These are phyloP conservation scores for Argyresthia goedartella DNA, from an alignment of 2,888 invertebrate species.

Conservation along the genomic window DNA sequence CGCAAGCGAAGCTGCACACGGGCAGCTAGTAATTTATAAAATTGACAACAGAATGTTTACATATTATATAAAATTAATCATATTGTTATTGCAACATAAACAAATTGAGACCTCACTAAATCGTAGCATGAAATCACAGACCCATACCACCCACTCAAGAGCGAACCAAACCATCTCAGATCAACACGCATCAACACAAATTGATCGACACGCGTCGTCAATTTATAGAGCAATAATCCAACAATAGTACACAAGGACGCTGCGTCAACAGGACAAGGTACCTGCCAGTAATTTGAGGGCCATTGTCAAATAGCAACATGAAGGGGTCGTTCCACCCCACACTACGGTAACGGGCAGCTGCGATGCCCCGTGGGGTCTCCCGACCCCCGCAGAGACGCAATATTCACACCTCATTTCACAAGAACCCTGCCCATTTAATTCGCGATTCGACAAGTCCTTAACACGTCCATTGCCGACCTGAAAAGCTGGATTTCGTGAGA, in stretches of 20 bases:
- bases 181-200: conserved; percentile 10
- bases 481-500: no score
- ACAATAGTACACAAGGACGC: background rate
- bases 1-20: no score
- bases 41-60: no score
- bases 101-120: background rate
- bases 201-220: conserved; percentile 27
- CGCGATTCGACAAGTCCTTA: conserved; percentile 41
- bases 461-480: no score
- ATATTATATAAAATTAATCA: no score
- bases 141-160: background rate
- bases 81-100: background rate
- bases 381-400: conserved; percentile 49
- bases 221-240: conserved; percentile 27
- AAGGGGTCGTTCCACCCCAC: conserved; percentile 41
- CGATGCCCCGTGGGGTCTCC: conserved; percentile 27
- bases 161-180: conserved; percentile 4
- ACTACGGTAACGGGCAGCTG: conserved; percentile 20
- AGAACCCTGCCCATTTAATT: conserved; percentile 39
- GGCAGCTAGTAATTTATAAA: no score
- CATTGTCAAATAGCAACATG: conserved; percentile 35
- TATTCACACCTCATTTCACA: conserved; percentile 71
- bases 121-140: background rate
- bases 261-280: conserved; percentile 19
- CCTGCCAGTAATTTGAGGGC: conserved; percentile 48